These are phyloP conservation scores for Antrozous pallidus DNA, from an alignment of 2,797 vertebrate species.

Conservation along the genomic window DNA sequence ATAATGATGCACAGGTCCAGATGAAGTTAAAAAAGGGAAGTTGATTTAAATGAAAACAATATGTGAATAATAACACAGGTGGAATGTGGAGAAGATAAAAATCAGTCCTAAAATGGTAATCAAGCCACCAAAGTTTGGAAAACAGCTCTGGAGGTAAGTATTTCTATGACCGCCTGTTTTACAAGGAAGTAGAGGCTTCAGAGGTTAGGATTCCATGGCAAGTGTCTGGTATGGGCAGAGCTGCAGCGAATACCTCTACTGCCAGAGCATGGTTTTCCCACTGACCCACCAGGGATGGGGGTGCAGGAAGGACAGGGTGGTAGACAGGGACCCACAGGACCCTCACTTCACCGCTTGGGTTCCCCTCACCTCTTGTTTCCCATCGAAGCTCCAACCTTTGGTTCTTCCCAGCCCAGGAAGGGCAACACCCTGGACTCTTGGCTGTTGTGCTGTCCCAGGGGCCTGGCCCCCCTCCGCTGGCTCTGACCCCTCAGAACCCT, in stretches of 20 bases:
- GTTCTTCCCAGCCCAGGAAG: conserved; percentile 79
- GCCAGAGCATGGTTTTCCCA: not conserved
- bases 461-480: conserved; percentile 41
- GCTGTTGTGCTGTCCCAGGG: conserved; percentile 57
- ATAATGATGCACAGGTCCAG: not conserved
- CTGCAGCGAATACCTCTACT: not conserved
- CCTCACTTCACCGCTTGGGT: not conserved
- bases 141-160: not conserved
- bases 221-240: not conserved
- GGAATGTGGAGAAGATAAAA: not conserved
- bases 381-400: conserved; percentile 80
- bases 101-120: not conserved
- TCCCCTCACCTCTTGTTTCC: conserved; percentile 74
- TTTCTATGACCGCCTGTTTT: not conserved
- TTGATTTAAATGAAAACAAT: conserved; percentile 42
- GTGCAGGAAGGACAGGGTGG: not conserved
- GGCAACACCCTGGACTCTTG: conserved; percentile 72
- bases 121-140: not conserved
- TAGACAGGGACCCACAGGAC: not conserved
- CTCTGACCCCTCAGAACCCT: conserved; percentile 63
- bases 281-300: not conserved
- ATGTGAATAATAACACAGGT: not conserved
- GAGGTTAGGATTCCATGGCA: not conserved
- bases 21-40: not conserved
- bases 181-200: not conserved